phyloP scores from a whole-genome alignment of 2,113 vertebrate genomes.

The Heloderma charlesbogerti region DNA sequence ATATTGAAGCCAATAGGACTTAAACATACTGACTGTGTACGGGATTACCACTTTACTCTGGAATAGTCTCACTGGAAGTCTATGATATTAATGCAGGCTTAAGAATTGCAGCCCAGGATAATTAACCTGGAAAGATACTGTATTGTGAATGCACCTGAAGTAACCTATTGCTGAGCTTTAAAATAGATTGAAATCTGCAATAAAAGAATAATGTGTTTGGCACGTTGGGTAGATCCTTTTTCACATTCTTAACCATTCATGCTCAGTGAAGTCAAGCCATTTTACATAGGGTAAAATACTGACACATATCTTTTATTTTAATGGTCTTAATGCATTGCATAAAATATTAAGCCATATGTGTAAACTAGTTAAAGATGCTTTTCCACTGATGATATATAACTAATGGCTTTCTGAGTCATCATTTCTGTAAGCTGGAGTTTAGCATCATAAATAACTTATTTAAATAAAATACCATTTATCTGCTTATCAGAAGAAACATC shows the following conservation, averaged over 20 bases:
- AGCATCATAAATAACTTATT: neutral
- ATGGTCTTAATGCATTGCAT: neutral
- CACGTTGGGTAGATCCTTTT: neutral
- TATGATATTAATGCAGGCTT: neutral
- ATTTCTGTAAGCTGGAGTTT: neutral
- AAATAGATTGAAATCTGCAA: neutral
- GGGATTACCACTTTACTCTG: too few relatives aligned
- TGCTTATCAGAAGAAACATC: neutral
- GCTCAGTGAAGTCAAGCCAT: neutral
- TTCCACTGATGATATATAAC: neutral
- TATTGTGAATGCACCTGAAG: neutral
- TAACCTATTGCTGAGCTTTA: neutral
- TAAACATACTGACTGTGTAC: too few relatives aligned
- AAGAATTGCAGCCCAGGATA: neutral
- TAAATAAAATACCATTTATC: neutral
- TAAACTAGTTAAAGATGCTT: neutral
- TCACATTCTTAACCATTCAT: neutral
- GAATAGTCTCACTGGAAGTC: neutral
- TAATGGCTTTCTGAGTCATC: neutral
- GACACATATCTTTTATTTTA: neutral
- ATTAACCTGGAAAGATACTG: neutral
- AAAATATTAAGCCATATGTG: slow-evolving; percentile 5
- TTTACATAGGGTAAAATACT: neutral
- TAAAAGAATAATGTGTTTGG: neutral
- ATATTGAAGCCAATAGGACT: too few relatives aligned